These are phyloP conservation scores for Gopherus flavomarginatus DNA, from an alignment of 2,113 vertebrate genomes.

Conservation along the genomic window DNA sequence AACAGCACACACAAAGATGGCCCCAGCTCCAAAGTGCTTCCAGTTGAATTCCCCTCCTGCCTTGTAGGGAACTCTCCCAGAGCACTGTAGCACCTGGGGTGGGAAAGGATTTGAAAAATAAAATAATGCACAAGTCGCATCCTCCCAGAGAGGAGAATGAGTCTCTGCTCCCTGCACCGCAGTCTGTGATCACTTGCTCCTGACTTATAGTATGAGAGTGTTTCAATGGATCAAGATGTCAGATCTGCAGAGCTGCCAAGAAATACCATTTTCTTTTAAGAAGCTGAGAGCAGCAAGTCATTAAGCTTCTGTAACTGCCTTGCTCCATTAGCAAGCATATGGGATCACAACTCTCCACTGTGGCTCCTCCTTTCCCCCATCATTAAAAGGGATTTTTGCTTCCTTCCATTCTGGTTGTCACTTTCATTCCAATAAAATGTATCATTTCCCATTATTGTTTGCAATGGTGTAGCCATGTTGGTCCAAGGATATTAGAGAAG, in stretches of 20 bases:
- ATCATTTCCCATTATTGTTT: neutral
- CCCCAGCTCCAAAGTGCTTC: neutral
- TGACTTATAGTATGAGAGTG: neutral
- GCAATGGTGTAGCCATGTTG: neutral
- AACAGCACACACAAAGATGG: neutral
- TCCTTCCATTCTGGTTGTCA: neutral
- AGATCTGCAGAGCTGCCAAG: conserved; percentile 3
- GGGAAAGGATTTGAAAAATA: neutral
- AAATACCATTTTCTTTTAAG: conserved; percentile 35
- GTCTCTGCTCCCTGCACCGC: rapidly evolving
- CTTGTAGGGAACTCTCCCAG: neutral
- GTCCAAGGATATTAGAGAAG: neutral
- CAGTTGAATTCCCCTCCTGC: neutral
- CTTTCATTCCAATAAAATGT: neutral
- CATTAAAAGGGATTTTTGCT: no score
- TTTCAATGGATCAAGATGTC: conserved; percentile 20
- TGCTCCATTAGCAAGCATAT: neutral
- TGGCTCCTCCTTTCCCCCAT: neutral
- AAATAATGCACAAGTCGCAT: neutral
- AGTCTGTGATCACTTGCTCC: neutral
- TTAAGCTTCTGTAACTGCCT: neutral
- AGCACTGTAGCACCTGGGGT: neutral
- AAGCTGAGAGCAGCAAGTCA: conserved; percentile 1
- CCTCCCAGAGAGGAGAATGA: neutral
- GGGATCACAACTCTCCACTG: neutral